Base-by-base conservation (phyloP, 1,140 invertebrate genomes). In the Mya arenaria region DNA sequence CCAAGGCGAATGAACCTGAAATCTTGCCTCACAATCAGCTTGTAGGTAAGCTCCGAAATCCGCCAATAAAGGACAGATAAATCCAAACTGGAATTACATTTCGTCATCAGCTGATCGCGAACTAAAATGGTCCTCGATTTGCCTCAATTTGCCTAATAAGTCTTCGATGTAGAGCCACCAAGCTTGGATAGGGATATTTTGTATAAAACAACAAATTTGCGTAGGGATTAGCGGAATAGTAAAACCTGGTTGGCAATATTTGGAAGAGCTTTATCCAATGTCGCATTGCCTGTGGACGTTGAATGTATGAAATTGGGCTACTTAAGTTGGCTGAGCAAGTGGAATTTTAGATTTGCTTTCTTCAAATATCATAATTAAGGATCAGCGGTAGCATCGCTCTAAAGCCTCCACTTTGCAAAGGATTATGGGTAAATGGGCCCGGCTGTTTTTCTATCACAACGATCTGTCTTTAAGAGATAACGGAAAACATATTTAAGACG, bases 331-430 rank as follows among this genome's bases (percentile, higher is more conserved):
- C 68, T 79, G 69, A 79, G 75, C 58, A 41, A 65, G 58, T 81
- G 60, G 69, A 81, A 81, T 81, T 72, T 73, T 62, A 73, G 78
- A 81, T 81, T 81, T 73, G 78, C 72, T 81, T 81, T 72, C 55
- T 73, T 73, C 34, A 81, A 81, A 81, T 81, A 81, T 81, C 78
- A 81, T 81, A 81, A 81, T 81, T 81, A 73, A 58, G 69, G 78
- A 81, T 81, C 78, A 72, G 41, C 55, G 36, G 72, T 73, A 52
- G 55, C 39, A 23, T 36, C 17, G 48, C 55, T 30, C 52, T 30
- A 81, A 73, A 81, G 58, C 78, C 63, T 72, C 68, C 69, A 73
- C 78, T 81, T 81, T 81, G 68, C 69, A n/a, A 44, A 52, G 78
- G 69, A 81, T 81, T 72, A 81, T 62, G 78, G 78, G 58, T 52